Base-by-base conservation (phyloP, 2,797 vertebrate genomes). In the Borostomias antarcticus region DNA sequence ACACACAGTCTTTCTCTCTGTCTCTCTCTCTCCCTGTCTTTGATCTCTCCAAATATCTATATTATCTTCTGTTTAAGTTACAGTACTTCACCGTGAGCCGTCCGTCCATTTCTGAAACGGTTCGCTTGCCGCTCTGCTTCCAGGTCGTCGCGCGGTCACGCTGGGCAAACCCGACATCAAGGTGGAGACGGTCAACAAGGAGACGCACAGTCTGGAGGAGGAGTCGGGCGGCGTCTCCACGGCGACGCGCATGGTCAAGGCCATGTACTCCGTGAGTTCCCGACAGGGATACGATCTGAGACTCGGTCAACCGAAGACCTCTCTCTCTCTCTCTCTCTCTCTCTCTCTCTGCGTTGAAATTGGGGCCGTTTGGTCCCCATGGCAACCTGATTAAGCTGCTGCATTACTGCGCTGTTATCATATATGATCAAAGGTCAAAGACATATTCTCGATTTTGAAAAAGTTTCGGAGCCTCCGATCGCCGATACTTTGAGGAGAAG, bases 141-240 rank as follows among this genome's bases (percentile, higher is more conserved):
- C 83, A 98, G 97, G 95, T 86, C 95, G 93, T 1, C 94, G 96
- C 2, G 96, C 95, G 0, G 96, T 98, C 56, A 95, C 96, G 0
- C 84, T 99, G 9, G 92, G 95, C 53, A 99, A 98, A 81, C 88
- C 96, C 65, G 96, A 98, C 86, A 97, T 99, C 84, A 97, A 98
- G 83, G 97, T 98, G 73, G 96, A 98, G 77, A 98, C 97, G 0
- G 96, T 98, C 61, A 98, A 98, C 89, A 94, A 98, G 74, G 96
- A 98, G 79, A 94, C 93, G 0, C 93, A 95, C 78, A 93, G 92
- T 0, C 88, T 97, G 86, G 96, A 98, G 70, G 97, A 98, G 37
- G 96, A 99, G 72, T 88, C 94, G 0, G 87, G 94, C 80, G 94
- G 93, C 1, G 89, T 96, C 73, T 96, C 96, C 83, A 97, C 96